These are phyloP conservation scores for Psix sp. DNA, from an alignment of 1,140 invertebrate genomes.

Conservation along the genomic window DNA sequence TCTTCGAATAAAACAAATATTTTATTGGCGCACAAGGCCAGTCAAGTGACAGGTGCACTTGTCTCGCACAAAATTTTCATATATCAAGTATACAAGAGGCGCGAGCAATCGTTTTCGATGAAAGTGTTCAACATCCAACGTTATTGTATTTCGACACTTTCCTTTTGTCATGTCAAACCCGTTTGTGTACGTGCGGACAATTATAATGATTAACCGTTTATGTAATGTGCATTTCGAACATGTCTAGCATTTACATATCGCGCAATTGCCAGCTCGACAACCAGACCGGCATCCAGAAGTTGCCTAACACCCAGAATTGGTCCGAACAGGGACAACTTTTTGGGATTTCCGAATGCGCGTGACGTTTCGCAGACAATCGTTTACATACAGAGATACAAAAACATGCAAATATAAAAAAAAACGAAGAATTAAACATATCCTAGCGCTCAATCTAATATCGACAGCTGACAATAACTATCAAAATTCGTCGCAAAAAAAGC, in stretches of 20 bases:
- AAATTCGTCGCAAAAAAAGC: conserved; percentile 15
- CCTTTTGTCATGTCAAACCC: conserved; percentile 7
- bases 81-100: conserved; percentile 22
- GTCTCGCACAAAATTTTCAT: conserved; percentile 57
- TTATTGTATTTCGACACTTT: neutral
- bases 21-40: conserved; percentile 52
- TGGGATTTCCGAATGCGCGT: neutral
- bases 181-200: conserved; percentile 20
- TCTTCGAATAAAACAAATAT: conserved; percentile 51
- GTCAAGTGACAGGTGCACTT: conserved; percentile 59
- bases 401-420: conserved; percentile 2
- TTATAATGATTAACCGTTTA: conserved; percentile 35
- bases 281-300: conserved; percentile 16
- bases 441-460: conserved; percentile 20
- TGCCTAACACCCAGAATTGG: no score
- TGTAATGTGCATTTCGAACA: conserved; percentile 30
- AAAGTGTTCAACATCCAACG: conserved; percentile 38
- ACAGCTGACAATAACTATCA: conserved; percentile 30
- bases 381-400: neutral
- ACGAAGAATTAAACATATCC: conserved; percentile 31
- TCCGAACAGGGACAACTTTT: no score
- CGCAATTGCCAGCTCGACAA: conserved; percentile 25
- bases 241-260: conserved; percentile 59
- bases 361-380: neutral
- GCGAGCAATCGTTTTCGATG: conserved; percentile 50